A percentile compares a stretch with the other conserved stretches of the same genome.
phyloP scores from a whole-genome alignment of 2,888 invertebrate genomes.

The Drosophila prostipennis region DNA sequence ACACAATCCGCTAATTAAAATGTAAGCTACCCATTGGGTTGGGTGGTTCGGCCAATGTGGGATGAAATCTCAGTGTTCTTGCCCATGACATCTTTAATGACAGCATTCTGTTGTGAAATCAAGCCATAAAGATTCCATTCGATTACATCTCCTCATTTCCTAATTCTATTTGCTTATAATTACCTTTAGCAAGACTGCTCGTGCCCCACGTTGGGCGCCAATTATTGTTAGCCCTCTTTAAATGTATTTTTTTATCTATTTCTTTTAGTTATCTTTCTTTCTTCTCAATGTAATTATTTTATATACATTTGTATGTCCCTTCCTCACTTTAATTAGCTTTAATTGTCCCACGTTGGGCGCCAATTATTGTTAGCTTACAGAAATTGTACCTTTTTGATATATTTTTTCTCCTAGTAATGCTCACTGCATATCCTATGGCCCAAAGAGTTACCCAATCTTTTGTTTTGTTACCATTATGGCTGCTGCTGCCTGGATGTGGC shows the following conservation, averaged over 20 bases:
- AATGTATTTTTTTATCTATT: not conserved
- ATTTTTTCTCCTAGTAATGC: not conserved
- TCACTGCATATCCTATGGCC: too few relatives aligned
- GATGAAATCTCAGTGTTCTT: not conserved
- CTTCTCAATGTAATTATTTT: too few relatives aligned
- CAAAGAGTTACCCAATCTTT: constrained; percentile 7
- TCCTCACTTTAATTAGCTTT: not conserved
- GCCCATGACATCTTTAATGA: not conserved
- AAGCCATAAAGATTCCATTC: not conserved
- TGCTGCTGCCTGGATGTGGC: constrained; percentile 16
- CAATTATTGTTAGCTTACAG: not conserved
- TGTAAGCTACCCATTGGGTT: not conserved
- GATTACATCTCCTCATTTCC: too few relatives aligned
- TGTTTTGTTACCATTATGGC: constrained; percentile 10
- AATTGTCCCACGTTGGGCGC: not conserved
- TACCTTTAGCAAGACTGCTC: too few relatives aligned
- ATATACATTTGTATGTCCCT: too few relatives aligned
- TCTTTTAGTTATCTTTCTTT: not conserved
- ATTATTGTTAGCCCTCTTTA: not conserved
- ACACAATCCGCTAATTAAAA: constrained; percentile 17
- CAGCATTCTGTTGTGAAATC: not conserved
- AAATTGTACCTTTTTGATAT: too few relatives aligned
- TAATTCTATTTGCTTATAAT: too few relatives aligned
- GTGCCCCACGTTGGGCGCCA: not conserved
- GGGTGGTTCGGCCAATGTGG: not conserved